These are phyloP conservation scores for Porites divaricata DNA, from an alignment of 92 coral and sea anemone species.

Conservation along the genomic window DNA sequence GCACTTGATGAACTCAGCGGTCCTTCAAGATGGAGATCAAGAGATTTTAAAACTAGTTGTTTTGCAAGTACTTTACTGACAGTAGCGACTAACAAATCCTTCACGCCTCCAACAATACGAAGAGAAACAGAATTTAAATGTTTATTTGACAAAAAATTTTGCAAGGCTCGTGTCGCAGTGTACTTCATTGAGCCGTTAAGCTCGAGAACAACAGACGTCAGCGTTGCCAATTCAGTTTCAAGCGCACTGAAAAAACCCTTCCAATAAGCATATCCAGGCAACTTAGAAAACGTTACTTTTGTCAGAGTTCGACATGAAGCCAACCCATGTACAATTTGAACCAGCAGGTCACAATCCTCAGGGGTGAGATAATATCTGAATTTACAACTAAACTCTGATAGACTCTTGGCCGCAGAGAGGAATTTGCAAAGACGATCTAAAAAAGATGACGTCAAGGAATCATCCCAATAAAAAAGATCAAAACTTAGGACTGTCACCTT, in stretches of 20 bases:
- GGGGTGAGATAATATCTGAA: rapidly evolving
- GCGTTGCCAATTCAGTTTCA: background rate
- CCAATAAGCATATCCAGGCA: background rate
- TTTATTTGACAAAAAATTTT: background rate
- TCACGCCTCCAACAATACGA: background rate
- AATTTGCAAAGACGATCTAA: too few relatives aligned
- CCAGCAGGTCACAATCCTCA: background rate
- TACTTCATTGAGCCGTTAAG: background rate
- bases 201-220: background rate
- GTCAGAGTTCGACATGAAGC: background rate
- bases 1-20: background rate
- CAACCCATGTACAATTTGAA: background rate
- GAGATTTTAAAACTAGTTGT: background rate
- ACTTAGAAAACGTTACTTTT: background rate
- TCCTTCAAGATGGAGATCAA: constrained; percentile 5
- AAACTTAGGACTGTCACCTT: too few relatives aligned
- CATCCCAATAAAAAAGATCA: too few relatives aligned
- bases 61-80: background rate
- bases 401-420: too few relatives aligned
- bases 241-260: background rate
- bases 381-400: too few relatives aligned
- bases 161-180: background rate
- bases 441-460: rapidly evolving
- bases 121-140: background rate
- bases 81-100: background rate